Evolutionary conservation across 2,888 invertebrate species (phyloP).

Genomic region (Eutolmus rufibarbis): DNA sequence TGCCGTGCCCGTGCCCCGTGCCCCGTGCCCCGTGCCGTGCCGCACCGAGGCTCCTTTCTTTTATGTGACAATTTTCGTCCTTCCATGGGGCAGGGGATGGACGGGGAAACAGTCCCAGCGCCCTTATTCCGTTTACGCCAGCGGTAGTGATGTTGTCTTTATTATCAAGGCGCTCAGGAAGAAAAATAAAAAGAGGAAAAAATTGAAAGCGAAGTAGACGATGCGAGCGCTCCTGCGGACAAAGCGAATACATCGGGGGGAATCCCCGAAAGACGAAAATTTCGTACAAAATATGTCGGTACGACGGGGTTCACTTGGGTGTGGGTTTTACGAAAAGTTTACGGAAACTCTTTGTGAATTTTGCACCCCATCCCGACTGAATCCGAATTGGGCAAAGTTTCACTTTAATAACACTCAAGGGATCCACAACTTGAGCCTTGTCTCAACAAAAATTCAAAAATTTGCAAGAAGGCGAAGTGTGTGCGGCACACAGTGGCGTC

Average conservation of each 20-base stretch:
- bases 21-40: no score
- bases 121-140: neutral
- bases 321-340: neutral
- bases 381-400: neutral
- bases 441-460: constrained; percentile 17
- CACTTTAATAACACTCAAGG: constrained; percentile 9
- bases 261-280: constrained; percentile 5
- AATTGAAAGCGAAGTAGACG: constrained; percentile 34
- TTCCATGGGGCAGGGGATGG: neutral
- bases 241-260: neutral
- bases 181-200: constrained; percentile 30
- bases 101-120: neutral
- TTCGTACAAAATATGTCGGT: neutral
- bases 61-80: constrained; percentile 15
- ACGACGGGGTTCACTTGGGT: neutral
- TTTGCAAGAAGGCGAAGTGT: neutral
- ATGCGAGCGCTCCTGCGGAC: neutral
- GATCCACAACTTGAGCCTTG: neutral
- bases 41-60: neutral
- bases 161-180: constrained; percentile 31
- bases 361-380: neutral
- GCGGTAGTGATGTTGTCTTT: constrained; percentile 20
- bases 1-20: neutral
- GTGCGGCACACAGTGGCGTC: neutral
- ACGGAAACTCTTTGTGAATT: neutral